Evolutionary conservation across 2,888 invertebrate genomes (phyloP).

Genomic region (Troilus luridus): DNA sequence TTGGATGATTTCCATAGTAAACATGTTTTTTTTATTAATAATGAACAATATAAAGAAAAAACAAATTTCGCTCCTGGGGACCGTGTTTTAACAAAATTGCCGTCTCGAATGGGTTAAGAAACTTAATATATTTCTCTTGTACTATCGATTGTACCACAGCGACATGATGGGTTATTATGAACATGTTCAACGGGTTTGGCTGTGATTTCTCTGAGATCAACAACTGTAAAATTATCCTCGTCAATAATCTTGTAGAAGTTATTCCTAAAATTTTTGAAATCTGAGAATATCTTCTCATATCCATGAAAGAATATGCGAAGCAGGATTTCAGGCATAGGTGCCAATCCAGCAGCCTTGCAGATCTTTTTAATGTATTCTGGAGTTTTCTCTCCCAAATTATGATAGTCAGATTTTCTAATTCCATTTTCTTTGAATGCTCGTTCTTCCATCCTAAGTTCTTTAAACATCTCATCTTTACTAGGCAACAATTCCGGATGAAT

Average conservation of each 20-base stretch:
- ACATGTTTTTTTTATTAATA: too few species aligned
- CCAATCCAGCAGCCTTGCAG: constrained; percentile 73
- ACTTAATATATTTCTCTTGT: constrained; percentile 50
- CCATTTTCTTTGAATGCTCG: constrained; percentile 75
- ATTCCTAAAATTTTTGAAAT: constrained; percentile 76
- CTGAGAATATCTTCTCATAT: constrained; percentile 76
- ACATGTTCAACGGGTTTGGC: constrained; percentile 60
- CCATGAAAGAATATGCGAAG: constrained; percentile 81
- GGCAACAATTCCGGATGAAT: constrained; percentile 77
- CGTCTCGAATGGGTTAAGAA: neutral
- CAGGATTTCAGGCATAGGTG: constrained; percentile 79
- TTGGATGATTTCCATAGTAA: too few species aligned
- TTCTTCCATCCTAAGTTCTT: constrained; percentile 75
- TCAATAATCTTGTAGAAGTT: constrained; percentile 78
- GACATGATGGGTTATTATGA: constrained; percentile 60
- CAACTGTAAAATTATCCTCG: constrained; percentile 72
- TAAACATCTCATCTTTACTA: constrained; percentile 75
- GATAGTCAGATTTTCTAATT: constrained; percentile 80
- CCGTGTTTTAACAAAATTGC: too few species aligned
- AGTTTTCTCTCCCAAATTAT: constrained; percentile 82
- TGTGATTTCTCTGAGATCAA: constrained; percentile 60
- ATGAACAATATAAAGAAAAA: too few species aligned
- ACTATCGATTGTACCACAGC: constrained; percentile 57
- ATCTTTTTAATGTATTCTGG: constrained; percentile 80
- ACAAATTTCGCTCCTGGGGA: too few species aligned